These are phyloP conservation scores for Gymnosoma rotundatum DNA, from an alignment of 2,888 invertebrate species.

Conservation along the genomic window DNA sequence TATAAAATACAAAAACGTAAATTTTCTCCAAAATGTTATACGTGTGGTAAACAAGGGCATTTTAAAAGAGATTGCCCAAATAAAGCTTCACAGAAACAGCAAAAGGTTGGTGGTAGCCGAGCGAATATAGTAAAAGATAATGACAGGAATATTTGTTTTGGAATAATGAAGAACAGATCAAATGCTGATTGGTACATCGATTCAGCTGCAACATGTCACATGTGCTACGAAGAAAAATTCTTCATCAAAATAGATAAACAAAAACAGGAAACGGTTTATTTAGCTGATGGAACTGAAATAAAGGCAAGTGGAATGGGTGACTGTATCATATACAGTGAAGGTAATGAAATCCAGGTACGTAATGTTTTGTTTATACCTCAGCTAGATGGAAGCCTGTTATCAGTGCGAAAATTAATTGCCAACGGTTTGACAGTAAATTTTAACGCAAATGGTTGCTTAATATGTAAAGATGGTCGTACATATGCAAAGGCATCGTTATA, in stretches of 20 bases:
- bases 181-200: conserved; percentile 41
- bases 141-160: conserved; percentile 22
- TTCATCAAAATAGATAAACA: conserved; percentile 12
- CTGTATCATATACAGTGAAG: background rate
- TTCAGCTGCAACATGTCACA: conserved; percentile 37
- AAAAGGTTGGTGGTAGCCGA: background rate
- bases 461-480: background rate
- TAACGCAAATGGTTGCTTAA: background rate
- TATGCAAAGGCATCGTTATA: conserved; percentile 12
- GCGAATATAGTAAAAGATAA: conserved; percentile 5
- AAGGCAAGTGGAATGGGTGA: background rate
- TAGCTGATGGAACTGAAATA: background rate
- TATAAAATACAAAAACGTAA: conserved; percentile 34
- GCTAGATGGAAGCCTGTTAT: conserved; percentile 22
- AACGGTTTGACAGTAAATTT: background rate
- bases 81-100: background rate
- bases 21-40: conserved; percentile 29
- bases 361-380: conserved; percentile 2
- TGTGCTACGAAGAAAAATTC: conserved; percentile 32
- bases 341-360: conserved; percentile 3
- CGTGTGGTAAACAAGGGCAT: conserved; percentile 37
- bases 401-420: conserved; percentile 2
- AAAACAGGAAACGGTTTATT: conserved; percentile 1
- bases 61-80: conserved; percentile 29
- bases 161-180: conserved; percentile 7